These are phyloP conservation scores for Rhegmatorhina hoffmannsi DNA, from an alignment of 2,113 vertebrate species.

Conservation along the genomic window DNA sequence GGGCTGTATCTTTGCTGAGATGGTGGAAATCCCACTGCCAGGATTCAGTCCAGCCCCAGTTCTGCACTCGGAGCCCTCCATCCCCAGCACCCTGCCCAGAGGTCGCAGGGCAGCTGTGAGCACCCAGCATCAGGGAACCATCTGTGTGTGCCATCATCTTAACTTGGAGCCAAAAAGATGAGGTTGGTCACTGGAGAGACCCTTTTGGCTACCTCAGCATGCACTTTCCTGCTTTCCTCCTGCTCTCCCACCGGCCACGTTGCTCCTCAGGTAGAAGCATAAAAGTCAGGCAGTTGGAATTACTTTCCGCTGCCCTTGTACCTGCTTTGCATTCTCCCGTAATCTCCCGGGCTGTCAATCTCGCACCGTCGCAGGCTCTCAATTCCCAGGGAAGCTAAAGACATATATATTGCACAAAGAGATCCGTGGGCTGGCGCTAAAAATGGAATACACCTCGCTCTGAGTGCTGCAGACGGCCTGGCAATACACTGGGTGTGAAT, in stretches of 20 bases:
- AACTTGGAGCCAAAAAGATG: neutral
- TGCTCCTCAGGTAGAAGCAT: neutral
- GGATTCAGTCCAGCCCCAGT: neutral
- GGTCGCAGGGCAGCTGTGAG: neutral
- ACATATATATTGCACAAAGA: constrained; percentile 33
- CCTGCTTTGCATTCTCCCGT: constrained; percentile 39
- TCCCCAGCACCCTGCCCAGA: neutral
- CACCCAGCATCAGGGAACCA: neutral
- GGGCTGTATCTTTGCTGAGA: neutral
- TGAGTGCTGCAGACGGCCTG: constrained; percentile 14
- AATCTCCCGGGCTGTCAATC: constrained; percentile 55
- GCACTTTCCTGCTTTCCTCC: neutral
- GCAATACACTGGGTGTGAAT: constrained; percentile 53
- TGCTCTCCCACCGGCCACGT: rapidly evolving
- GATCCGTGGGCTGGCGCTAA: constrained; percentile 20
- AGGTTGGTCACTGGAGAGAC: neutral
- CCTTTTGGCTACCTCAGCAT: neutral
- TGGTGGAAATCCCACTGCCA: rapidly evolving
- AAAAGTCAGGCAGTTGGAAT: neutral
- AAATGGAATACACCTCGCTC: constrained; percentile 37
- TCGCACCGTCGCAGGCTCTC: neutral
- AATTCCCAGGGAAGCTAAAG: constrained; percentile 36
- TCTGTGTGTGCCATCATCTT: rapidly evolving
- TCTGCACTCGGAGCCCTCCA: neutral
- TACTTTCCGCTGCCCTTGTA: constrained; percentile 18